phyloP scores from a whole-genome alignment of 2,113 vertebrate species.

The Siniperca knerii region DNA sequence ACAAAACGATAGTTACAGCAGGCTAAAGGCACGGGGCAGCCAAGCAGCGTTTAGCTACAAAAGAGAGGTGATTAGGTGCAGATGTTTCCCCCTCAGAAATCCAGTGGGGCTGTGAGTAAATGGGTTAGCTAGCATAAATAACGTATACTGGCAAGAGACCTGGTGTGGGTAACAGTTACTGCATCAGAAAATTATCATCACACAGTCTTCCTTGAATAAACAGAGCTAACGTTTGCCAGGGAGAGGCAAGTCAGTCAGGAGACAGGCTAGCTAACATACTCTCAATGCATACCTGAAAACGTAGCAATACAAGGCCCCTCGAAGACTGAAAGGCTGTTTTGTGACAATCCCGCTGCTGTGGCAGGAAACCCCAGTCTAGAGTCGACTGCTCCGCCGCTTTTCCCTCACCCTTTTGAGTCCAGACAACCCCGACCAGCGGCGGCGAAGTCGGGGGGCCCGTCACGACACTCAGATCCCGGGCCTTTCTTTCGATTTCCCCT shows the following conservation, averaged over 20 bases:
- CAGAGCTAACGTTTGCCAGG: constrained; percentile 41
- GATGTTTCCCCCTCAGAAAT: constrained; percentile 72
- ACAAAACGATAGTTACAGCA: constrained; percentile 16
- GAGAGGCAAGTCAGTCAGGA: constrained; percentile 28
- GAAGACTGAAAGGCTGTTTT: constrained; percentile 76
- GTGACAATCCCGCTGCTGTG: constrained; percentile 81
- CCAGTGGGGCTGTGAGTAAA: constrained; percentile 44
- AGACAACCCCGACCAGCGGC: constrained; percentile 81
- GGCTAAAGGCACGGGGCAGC: constrained; percentile 54
- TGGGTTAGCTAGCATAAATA: constrained; percentile 73
- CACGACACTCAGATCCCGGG: constrained; percentile 80
- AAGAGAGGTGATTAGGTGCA: constrained; percentile 79
- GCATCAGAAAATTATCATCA: constrained; percentile 57
- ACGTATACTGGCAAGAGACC: constrained; percentile 32
- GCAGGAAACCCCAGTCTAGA: constrained; percentile 84
- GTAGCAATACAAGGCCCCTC: constrained; percentile 79
- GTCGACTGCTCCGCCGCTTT: constrained; percentile 82
- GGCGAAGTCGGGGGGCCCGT: constrained; percentile 80
- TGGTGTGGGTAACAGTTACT: constrained; percentile 30
- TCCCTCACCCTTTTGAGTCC: constrained; percentile 71
- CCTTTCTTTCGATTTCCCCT: constrained; percentile 73
- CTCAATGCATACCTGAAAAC: constrained; percentile 78
- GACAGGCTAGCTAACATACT: constrained; percentile 65
- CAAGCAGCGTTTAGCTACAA: constrained; percentile 63
- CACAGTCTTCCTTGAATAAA: constrained; percentile 54